Evolutionary conservation across 2,113 vertebrate species (phyloP), one percentile per base, ranked within the genome.

Genomic region (Lanius ludovicianus): DNA sequence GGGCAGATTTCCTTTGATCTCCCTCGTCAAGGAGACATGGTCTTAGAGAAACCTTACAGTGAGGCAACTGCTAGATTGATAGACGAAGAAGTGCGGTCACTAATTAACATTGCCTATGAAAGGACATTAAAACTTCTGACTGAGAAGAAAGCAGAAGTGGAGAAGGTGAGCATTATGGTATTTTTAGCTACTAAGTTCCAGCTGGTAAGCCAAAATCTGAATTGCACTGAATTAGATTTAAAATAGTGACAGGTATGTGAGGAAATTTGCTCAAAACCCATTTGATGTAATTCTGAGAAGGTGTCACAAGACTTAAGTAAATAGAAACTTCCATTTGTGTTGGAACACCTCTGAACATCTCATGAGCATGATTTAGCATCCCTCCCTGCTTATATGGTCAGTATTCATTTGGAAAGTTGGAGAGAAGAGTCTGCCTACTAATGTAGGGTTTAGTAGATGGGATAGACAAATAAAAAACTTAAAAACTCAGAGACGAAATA

Each of bases 1-100:
- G 99, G 99, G 7, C 99, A 99, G 97, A 99, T 99, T 62, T 99
- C 99, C 80, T 99, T 99, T 55, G 99, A 99, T 86, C 98, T 99
- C 9, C 99, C 99, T 3, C 98, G 99, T 7, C 99, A 99, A 97
- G 99, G 99, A 2, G 99, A 99, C 92, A 98, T 99, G 98, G 98
- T 99, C 30, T 95, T 99, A 53, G 99, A 99, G 97, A 99, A 99
- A 64, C 99, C 99, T 7, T 99, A 99, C 89, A 99, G 99, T 4
- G 99, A 99, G 78, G 99, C 99, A 79, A 99, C 99, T 0, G 99
- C 99, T 11, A 98, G 99, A 22, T 96, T 99, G 75, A 99, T 99
- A 57, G 99, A 99, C 47, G 98, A 98, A 0, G 99, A 99, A 97
- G 99, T 99, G 14, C 98, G 99, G 35, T 76, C 71, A 0, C 98